A percentile compares a stretch with the other conserved stretches of the same genome.
Evolutionary conservation across 2,888 invertebrate genomes (phyloP).

Genomic region (Protonemura montana): DNA sequence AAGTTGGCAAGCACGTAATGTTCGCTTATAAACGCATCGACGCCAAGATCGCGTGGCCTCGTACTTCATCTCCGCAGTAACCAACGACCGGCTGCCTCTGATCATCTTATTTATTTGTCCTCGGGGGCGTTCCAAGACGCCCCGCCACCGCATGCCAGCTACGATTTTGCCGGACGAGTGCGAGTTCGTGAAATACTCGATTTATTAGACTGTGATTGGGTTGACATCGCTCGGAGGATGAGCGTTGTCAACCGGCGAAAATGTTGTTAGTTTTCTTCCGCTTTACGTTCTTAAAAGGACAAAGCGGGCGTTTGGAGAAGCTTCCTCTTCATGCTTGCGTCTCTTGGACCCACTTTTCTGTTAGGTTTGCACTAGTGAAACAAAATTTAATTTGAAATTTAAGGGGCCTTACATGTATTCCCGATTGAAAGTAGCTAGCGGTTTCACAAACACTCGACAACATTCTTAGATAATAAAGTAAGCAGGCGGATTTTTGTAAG

Average conservation of each 20-base stretch:
- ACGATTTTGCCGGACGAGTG: background rate
- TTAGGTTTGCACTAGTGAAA: background rate
- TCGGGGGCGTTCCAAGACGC: background rate
- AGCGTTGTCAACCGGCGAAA: background rate
- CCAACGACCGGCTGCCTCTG: background rate
- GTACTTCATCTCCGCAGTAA: constrained; percentile 56
- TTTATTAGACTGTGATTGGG: constrained; percentile 12
- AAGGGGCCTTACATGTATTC: constrained; percentile 41
- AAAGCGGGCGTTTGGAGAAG: background rate
- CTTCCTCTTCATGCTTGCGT: background rate
- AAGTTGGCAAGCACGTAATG: constrained; percentile 80
- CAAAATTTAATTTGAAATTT: constrained; percentile 21
- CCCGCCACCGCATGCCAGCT: background rate
- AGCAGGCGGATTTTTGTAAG: constrained; percentile 24
- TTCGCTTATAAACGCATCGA: constrained; percentile 95
- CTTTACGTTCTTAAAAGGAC: background rate
- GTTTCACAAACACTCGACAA: constrained; percentile 20
- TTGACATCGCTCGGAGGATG: background rate
- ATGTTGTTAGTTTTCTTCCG: background rate
- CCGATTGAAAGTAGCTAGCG: constrained; percentile 24
- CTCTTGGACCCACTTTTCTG: background rate
- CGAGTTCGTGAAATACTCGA: background rate
- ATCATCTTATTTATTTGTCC: background rate
- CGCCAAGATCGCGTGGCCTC: constrained; percentile 97
- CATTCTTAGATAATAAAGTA: background rate